Conservation (phyloP, 1,140 invertebrate genomes). For the Euwallacea fornicatus region DNA sequence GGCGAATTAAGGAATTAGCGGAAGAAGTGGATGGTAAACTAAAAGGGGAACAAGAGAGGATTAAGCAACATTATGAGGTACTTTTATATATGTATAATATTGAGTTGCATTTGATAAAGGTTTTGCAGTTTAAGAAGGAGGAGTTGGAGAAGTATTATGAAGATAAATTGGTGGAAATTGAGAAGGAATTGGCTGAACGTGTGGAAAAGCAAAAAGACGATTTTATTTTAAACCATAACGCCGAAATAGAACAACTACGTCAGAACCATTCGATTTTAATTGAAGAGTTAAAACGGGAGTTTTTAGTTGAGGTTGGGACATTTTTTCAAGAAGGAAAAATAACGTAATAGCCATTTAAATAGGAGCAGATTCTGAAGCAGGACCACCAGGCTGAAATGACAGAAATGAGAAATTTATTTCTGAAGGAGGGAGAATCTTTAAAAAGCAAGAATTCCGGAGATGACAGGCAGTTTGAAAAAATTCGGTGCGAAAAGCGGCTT, state of each 20-base stretch:
- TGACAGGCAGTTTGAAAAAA: slow-evolving; percentile 63
- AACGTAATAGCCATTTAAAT: slow-evolving; percentile 42
- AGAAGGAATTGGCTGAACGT: slow-evolving; percentile 50
- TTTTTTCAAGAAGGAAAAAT: slow-evolving; percentile 44
- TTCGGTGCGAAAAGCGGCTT: slow-evolving; percentile 70
- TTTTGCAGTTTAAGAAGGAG: slow-evolving; percentile 55
- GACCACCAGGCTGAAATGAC: slow-evolving; percentile 66
- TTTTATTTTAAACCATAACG: slow-evolving; percentile 56
- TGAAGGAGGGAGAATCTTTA: slow-evolving; percentile 61
- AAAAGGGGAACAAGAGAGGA: slow-evolving; percentile 44
- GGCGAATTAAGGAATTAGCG: slow-evolving; percentile 54
- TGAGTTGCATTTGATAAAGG: neutral
- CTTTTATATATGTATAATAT: neutral
- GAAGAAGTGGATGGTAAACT: slow-evolving; percentile 54
- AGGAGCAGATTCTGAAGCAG: slow-evolving; percentile 61
- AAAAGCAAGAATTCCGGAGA: slow-evolving; percentile 55
- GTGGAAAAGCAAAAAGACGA: slow-evolving; percentile 56
- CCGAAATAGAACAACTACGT: slow-evolving; percentile 56
- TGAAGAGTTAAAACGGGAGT: slow-evolving; percentile 62
- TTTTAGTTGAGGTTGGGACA: slow-evolving; percentile 55
- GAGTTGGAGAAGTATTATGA: slow-evolving; percentile 53
- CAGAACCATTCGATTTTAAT: slow-evolving; percentile 57
- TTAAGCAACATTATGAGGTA: slow-evolving; percentile 31
- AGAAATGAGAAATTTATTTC: slow-evolving; percentile 63
- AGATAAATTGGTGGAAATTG: slow-evolving; percentile 54